These are phyloP conservation scores for Guaruba guarouba DNA, from an alignment of 2,113 vertebrate genomes.

Conservation along the genomic window DNA sequence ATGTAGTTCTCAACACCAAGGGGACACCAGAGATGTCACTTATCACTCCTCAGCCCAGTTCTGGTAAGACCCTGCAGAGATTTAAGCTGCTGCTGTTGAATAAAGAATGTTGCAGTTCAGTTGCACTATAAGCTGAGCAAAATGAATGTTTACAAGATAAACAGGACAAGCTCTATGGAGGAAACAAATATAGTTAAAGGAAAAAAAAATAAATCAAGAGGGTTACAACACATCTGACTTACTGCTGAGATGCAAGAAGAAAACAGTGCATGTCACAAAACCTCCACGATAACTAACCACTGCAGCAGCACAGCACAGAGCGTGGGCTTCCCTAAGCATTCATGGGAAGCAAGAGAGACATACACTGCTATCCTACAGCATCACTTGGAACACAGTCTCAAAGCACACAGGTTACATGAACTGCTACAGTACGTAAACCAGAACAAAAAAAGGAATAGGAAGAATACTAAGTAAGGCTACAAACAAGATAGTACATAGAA, in stretches of 20 bases:
- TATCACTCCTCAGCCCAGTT: neutral
- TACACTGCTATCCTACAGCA: neutral
- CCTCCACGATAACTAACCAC: neutral
- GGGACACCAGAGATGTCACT: neutral
- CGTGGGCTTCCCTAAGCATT: neutral
- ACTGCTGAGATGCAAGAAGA: neutral
- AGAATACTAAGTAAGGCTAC: neutral
- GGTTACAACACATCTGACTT: neutral
- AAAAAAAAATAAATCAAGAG: no score
- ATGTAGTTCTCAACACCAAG: accelerated
- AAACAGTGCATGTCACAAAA: neutral
- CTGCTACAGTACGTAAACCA: neutral
- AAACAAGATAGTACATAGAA: neutral
- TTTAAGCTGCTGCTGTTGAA: neutral
- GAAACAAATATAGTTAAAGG: neutral
- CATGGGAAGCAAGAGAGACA: neutral
- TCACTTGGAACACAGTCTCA: neutral
- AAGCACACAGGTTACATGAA: neutral
- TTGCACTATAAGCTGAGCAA: neutral
- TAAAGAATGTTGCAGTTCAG: neutral
- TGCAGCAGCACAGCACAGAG: neutral
- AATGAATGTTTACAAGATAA: neutral
- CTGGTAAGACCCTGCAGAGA: neutral
- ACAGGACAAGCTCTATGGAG: neutral
- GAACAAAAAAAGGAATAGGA: neutral